phyloP scores from a whole-genome alignment of 2,797 vertebrate species.

The Serranus cabrilla region DNA sequence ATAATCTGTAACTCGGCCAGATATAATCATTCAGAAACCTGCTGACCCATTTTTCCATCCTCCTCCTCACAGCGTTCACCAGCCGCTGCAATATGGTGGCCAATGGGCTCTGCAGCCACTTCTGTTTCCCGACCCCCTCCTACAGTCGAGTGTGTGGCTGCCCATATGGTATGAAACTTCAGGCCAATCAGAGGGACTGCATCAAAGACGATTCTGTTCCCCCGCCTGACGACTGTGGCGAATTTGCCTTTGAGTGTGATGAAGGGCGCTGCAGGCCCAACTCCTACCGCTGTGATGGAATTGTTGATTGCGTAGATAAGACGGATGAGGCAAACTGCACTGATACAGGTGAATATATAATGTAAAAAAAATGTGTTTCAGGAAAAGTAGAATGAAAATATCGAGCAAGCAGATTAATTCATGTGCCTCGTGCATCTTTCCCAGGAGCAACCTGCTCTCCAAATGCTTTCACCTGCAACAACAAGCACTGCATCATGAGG shows the following conservation, averaged over 20 bases:
- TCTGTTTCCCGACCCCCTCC: constrained; percentile 94
- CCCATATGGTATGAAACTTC: constrained; percentile 93
- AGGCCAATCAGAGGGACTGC: constrained; percentile 88
- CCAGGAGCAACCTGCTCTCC: constrained; percentile 91
- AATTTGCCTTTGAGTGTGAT: constrained; percentile 89
- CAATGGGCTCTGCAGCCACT: constrained; percentile 95
- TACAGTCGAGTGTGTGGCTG: constrained; percentile 91
- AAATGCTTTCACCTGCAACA: constrained; percentile 89
- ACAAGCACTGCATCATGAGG: constrained; percentile 88
- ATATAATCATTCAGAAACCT: constrained; percentile 1
- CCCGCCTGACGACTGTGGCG: constrained; percentile 90
- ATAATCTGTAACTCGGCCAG: not conserved
- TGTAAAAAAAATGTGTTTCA: not conserved
- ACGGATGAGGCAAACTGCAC: constrained; percentile 93
- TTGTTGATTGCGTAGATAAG: constrained; percentile 90
- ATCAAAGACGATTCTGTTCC: constrained; percentile 88
- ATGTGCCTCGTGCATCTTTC: not conserved
- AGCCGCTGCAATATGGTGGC: constrained; percentile 88
- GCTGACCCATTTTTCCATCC: not conserved
- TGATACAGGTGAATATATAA: constrained; percentile 82
- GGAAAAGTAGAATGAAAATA: not conserved
- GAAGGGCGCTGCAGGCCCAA: constrained; percentile 90
- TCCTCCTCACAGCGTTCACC: constrained; percentile 56
- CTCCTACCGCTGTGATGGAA: constrained; percentile 90
- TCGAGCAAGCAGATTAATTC: not conserved